These are phyloP conservation scores for Ernsta delagoae DNA, from an alignment of 2,888 invertebrate species.

Conservation along the genomic window DNA sequence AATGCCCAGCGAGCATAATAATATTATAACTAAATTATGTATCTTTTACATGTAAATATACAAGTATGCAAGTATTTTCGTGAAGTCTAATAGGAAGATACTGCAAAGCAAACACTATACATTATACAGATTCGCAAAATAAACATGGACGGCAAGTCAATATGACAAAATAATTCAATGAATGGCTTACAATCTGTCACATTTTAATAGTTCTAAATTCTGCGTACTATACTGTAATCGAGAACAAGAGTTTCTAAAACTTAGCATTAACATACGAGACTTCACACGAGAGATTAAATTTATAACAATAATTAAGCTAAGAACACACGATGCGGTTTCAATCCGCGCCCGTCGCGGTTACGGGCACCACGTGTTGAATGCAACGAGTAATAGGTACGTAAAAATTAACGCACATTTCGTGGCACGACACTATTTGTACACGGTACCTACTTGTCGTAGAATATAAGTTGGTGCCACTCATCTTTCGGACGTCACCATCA, in stretches of 20 bases:
- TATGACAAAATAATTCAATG: conserved; percentile 52
- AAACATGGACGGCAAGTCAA: conserved; percentile 80
- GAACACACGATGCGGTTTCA: no score
- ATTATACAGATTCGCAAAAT: conserved; percentile 67
- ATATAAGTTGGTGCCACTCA: no score
- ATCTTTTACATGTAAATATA: conserved; percentile 56
- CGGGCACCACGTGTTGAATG: no score
- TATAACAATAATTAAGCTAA: conserved; percentile 12
- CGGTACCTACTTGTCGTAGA: no score
- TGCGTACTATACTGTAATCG: conserved; percentile 27
- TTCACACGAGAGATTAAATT: background rate
- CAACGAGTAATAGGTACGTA: no score
- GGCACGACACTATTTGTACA: no score
- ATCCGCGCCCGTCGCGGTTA: no score
- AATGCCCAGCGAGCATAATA: conserved; percentile 65
- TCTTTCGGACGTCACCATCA: no score
- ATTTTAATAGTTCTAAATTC: conserved; percentile 30
- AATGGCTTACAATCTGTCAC: conserved; percentile 30
- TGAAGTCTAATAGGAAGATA: conserved; percentile 54
- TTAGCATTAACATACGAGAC: conserved; percentile 16
- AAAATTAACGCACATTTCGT: no score
- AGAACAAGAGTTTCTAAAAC: conserved; percentile 24
- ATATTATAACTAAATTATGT: conserved; percentile 47
- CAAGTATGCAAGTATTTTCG: conserved; percentile 49
- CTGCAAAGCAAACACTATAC: conserved; percentile 54